Evolutionary conservation across 1,140 invertebrate genomes (phyloP).

Genomic region (Lepeophtheirus salmonis): DNA sequence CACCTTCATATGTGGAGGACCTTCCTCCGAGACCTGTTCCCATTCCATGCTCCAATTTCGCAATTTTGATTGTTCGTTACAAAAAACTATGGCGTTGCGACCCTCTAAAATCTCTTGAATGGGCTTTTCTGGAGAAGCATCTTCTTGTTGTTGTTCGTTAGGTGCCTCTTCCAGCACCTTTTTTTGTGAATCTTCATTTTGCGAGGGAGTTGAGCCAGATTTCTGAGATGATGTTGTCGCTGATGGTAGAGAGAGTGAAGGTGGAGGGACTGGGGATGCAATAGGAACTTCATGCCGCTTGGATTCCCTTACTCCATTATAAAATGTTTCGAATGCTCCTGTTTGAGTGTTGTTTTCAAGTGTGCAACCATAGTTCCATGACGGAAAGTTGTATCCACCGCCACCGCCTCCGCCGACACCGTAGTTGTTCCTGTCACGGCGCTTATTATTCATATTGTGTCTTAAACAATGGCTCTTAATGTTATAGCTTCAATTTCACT

Average conservation of each 20-base stretch:
- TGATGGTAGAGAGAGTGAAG: no score
- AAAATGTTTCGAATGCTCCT: background rate
- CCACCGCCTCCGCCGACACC: no score
- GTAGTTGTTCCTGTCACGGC: no score
- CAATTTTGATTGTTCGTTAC: slow-evolving; percentile 12
- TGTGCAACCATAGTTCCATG: slow-evolving; percentile 11
- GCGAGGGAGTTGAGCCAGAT: no score
- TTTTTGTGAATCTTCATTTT: no score
- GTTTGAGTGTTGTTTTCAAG: background rate
- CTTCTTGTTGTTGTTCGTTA: background rate
- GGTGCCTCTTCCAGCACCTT: no score
- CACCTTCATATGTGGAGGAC: slow-evolving; percentile 6
- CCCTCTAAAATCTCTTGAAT: slow-evolving; percentile 3
- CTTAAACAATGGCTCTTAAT: no score
- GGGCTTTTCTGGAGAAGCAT: background rate
- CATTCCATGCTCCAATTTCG: slow-evolving; percentile 9
- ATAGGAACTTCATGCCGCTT: background rate
- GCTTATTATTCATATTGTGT: no score
- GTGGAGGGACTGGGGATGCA: background rate
- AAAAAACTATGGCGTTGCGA: slow-evolving; percentile 9
- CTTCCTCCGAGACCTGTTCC: slow-evolving; percentile 8
- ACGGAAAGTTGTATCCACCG: background rate
- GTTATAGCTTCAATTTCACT: no score
- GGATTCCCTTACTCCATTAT: background rate
- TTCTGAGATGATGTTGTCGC: no score